These are phyloP conservation scores for Halocaridina rubra DNA, from an alignment of 2,888 invertebrate species.

Conservation along the genomic window DNA sequence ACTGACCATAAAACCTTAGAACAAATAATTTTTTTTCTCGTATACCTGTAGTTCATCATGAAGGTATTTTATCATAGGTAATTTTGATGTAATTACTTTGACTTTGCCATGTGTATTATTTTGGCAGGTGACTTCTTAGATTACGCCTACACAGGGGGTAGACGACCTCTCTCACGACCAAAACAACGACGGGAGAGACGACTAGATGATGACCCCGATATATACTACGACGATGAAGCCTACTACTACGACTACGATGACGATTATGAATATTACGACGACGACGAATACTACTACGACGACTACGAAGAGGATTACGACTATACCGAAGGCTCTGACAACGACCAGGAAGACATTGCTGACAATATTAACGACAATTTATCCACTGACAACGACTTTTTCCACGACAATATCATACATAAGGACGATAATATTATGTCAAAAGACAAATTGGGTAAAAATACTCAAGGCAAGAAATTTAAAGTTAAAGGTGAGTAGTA, in stretches of 20 bases:
- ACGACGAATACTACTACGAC: not conserved
- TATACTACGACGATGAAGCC: not conserved
- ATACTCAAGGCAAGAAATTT: not conserved
- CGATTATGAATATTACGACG: not conserved
- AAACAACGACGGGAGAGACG: not conserved
- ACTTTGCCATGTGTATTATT: not conserved
- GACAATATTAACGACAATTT: not conserved
- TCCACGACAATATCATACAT: slow-evolving; percentile 44
- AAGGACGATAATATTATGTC: slow-evolving; percentile 25
- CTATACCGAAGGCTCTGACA: not conserved
- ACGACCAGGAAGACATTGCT: not conserved
- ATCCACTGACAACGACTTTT: not conserved
- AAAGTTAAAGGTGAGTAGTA: slow-evolving; percentile 30
- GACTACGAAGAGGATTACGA: not conserved
- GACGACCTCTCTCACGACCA: slow-evolving; percentile 8
- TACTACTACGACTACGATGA: slow-evolving; percentile 5
- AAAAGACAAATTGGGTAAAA: not conserved
- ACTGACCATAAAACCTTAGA: not conserved
- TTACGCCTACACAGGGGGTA: slow-evolving; percentile 49
- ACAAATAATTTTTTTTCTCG: not conserved
- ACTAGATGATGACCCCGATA: slow-evolving; percentile 6
- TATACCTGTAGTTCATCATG: not conserved
- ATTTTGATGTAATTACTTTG: not conserved
- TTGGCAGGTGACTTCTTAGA: slow-evolving; percentile 46
- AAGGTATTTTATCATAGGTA: too few relatives aligned